phyloP scores from a whole-genome alignment of 2,113 vertebrate species.

The Phyllostomus discolor region DNA sequence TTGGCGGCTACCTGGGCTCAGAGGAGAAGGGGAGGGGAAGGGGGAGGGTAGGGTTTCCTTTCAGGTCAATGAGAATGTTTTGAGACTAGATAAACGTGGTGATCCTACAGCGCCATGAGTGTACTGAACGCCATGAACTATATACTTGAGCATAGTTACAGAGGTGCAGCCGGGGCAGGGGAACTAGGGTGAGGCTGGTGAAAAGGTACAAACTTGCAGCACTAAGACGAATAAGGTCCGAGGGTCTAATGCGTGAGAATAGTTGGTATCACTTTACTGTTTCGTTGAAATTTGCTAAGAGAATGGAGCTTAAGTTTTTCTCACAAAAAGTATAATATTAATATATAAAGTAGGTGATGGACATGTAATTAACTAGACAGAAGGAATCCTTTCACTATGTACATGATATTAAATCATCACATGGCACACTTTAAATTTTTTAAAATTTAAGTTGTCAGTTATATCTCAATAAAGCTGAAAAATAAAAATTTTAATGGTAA shows the following conservation, averaged over 20 bases:
- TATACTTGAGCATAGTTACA: not conserved
- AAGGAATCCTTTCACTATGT: not conserved
- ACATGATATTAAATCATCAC: not conserved
- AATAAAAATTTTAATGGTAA: not conserved
- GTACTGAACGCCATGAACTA: not conserved
- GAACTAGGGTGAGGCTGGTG: not conserved
- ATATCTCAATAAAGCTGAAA: not conserved
- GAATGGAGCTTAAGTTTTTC: not conserved
- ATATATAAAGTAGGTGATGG: not conserved
- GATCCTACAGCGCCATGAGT: not conserved
- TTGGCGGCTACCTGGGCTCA: fast-evolving
- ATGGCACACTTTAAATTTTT: not conserved
- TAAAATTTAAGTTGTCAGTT: not conserved
- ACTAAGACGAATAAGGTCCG: not conserved
- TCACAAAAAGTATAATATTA: too few species aligned
- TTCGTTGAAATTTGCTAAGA: not conserved
- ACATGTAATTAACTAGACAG: not conserved
- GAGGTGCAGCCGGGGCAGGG: not conserved
- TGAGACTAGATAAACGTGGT: not conserved
- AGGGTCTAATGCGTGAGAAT: not conserved
- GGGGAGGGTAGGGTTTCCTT: not conserved
- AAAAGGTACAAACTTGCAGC: not conserved
- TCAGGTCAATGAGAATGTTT: not conserved
- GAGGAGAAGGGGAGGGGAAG: not conserved
- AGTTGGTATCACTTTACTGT: not conserved